Base-by-base conservation (phyloP, 30 jellyfish, hydroid and myxozoan species). In the Aurelia sp. region DNA sequence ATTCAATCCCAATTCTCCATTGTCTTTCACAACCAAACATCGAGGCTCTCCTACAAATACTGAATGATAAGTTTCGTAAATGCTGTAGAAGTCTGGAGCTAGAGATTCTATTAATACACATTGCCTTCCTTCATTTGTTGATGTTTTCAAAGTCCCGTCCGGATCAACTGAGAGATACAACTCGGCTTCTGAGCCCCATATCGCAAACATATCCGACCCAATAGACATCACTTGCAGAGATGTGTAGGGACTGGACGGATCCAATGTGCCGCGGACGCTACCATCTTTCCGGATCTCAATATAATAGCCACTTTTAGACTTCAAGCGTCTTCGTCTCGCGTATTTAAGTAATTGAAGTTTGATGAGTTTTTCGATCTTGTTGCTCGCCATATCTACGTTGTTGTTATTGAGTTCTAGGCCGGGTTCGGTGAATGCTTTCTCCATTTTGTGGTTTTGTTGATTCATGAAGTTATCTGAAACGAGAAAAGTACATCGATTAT, bases 171-270 rank as follows among this genome's bases (percentile, higher is more conserved):
- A 97, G 27, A 94, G 55, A 85, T 94, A 94, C 74, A 83, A 79
- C 55, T 97, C 94, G 6, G 99, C 99, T 53, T 85, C 90, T 33
- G 97, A 82, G 23, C 99, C 99, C 99, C 99, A 94, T 16, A 94
- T 72, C 18, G 99, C 99, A 65, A 94, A 83, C 99, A 94, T 94
- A 68, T 94, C 99, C 37, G 99, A 94, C 35, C 99, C 99, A 44
- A 94, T 94, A 0, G 99, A 94, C 91, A 94, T 74, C 1, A 94
- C 95, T 59, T 94, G 99, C 77, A 94, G 76, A 35, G 91, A 95
- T 30, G 96, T 83, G 67, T 71, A 94, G 5, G 97, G 99, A 60
- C 91, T 89, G 19, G 76, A 78, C 7, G 94, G 73, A 62, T 94
- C 97, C 55, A 79, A 78, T 10, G 99, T 94, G 50, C 97, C 99